Base-by-base conservation (phyloP, 2,797 vertebrate species). In the Momotus momota region DNA sequence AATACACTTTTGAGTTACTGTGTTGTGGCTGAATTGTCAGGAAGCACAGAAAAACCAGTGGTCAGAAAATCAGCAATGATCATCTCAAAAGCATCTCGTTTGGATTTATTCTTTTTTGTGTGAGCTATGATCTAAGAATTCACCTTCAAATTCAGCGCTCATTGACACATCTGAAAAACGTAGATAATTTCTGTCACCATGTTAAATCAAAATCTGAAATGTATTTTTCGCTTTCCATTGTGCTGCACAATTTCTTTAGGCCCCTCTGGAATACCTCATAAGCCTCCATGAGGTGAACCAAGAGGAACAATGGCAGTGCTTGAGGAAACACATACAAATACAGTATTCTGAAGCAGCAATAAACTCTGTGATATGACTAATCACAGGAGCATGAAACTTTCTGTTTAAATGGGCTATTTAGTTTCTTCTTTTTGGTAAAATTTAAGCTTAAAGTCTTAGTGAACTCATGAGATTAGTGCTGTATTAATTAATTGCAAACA, bases 291-390 rank as follows among this genome's bases (percentile, higher is more conserved):
- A 93, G 22, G 40, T 0, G 3, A 88, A 96, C 48, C 73, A 95
- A 90, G 57, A 95, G 88, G 72, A 94, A 75, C 22, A 86, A 35
- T 18, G 35, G 46, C 80, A 96, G 27, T n/a, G 52, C 40, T 45
- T 86, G 52, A 82, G 55, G 67, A 94, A 95, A 90, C 13, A 61
- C 8, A 35, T 40, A 72, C 4, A 77, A 81, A 84, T 29, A 72
- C 43, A 86, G 23, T 43, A 81, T 33, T 79, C 21, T 71, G 51
- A 61, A 93, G 41, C 27, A 84, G 61, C 17, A 93, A 66, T 69
- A 77, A 95, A 86, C 33, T 57, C 31, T 83, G 48, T 92, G 79
- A 93, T 73, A 12, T 35, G 49, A 74, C 71, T 81, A 85, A 57
- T 43, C 82, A 81, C 21, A 75, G 35, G 8, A 83, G 20, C 2